These are phyloP conservation scores for cat (Felis catus) DNA, from an alignment of 2,113 vertebrate genomes.

Conservation along the genomic window DNA sequence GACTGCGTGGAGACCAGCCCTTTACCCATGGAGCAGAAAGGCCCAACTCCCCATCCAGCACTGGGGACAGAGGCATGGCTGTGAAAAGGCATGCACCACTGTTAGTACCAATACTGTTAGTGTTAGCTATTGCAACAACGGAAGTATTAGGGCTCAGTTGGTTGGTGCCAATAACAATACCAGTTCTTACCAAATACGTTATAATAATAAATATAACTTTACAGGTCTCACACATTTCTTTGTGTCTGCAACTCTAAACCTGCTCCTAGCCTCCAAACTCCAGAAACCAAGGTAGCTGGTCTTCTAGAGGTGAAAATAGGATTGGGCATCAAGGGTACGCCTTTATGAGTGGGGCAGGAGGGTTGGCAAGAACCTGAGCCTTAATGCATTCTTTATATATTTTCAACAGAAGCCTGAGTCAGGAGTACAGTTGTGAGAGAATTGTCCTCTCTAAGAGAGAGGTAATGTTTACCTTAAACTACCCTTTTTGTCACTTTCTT, in stretches of 20 bases:
- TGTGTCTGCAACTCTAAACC: conserved; percentile 20
- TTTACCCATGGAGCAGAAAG: neutral
- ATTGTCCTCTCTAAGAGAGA: conserved; percentile 36
- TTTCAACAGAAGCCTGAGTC: neutral
- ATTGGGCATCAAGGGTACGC: neutral
- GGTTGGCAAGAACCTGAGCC: neutral
- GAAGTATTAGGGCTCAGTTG: neutral
- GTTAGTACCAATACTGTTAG: neutral
- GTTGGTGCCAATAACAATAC: conserved; percentile 45
- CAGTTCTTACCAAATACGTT: conserved; percentile 29
- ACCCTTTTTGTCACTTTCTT: conserved; percentile 55
- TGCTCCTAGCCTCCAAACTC: neutral
- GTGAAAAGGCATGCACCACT: neutral
- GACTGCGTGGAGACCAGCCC: neutral
- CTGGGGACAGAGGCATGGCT: neutral
- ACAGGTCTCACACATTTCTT: conserved; percentile 50
- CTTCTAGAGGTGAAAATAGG: neutral
- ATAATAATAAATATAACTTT: conserved; percentile 50
- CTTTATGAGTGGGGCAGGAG: neutral
- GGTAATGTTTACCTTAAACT: conserved; percentile 72
- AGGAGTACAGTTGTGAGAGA: neutral
- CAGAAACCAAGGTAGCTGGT: neutral
- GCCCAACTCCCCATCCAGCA: too few species aligned
- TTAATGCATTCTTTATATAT: neutral
- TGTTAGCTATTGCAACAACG: neutral